Base-by-base conservation (phyloP, 2,888 invertebrate genomes). In the Epirrhoe alternata region DNA sequence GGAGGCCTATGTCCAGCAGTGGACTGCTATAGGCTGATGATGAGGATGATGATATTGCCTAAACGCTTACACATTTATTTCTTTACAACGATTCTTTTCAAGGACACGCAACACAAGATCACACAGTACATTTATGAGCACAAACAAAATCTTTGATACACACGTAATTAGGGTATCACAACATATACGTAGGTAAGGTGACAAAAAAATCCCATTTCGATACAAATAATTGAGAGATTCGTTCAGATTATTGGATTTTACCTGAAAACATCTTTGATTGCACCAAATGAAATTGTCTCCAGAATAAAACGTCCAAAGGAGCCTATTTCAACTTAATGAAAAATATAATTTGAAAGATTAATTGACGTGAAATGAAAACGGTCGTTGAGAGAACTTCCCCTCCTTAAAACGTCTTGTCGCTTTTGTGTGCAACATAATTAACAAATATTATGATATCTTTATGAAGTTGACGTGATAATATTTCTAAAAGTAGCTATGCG, bases 351-450 rank as follows among this genome's bases (percentile, higher is more conserved):
- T 74, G 65, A 78, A 77, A 85, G 82, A 85, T 85, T 86, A 86
- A 87, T 86, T 84, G 83, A 84, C 79, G 85, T 81, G 77, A 85
- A 86, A 86, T 88, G 83, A 84, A 85, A 87, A 85, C 80, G 78
- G 81, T 77, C 77, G 52, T 55, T 45, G 59, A 47, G 59, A 42
- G 24, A 53, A 49, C 54, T 42, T 61, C 31, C 42, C 31, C 10
- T 49, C 16, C 8, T 42, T 33, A 24, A 17, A 52, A 30, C 4
- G 38, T 16, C 24, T 42, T 50, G 51, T 58, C 49, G 47, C 17
- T 47, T 50, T 42, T 50, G 33, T 31, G 12, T 56, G 47, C 47
- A 47, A 16, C 16, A 16, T 47, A 16, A 16, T 47, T 47, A 16
- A 47, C 2, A 16, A 47, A 47, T 47, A 16, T 47, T 47, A 14